Conservation (phyloP, 2,888 invertebrate species). For the Endotricha flammealis region DNA sequence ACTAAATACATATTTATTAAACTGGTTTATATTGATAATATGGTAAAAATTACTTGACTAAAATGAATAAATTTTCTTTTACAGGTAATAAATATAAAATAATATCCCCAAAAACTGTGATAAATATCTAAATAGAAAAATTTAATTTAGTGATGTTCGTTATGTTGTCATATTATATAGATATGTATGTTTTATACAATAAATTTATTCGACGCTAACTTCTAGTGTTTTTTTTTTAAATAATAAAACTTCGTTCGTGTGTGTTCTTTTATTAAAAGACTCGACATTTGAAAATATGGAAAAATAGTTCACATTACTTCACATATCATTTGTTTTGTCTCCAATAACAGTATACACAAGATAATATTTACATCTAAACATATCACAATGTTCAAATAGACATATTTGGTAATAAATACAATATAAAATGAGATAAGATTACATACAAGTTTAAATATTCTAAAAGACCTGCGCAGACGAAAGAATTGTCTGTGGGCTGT, state of each 20-base stretch:
- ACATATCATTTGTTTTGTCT: constrained; percentile 27
- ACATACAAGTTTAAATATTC: no score
- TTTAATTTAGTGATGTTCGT: constrained; percentile 15
- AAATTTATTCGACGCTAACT: constrained; percentile 26
- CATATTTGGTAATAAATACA: constrained; percentile 20
- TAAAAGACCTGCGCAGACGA: no score
- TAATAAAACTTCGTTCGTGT: constrained; percentile 23
- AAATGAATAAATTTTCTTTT: no score
- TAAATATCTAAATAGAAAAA: constrained; percentile 34
- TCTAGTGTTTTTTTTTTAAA: constrained; percentile 30
- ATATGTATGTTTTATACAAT: constrained; percentile 29
- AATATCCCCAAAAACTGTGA: constrained; percentile 55
- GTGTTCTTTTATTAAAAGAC: constrained; percentile 40
- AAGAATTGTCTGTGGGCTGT: no score
- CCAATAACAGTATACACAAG: constrained; percentile 17
- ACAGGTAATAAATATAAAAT: constrained; percentile 8
- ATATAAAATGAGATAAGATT: no score
- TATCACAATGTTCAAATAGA: constrained; percentile 16
- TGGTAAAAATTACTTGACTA: no score
- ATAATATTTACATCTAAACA: constrained; percentile 10
- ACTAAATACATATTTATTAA: no score
- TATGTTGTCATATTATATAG: constrained; percentile 17
- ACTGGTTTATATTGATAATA: no score
- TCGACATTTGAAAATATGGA: constrained; percentile 40
- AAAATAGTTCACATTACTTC: constrained; percentile 27